Percentiles rank a stretch among this genome's conserved stretches.
Conservation (phyloP, 2,797 vertebrate species). For the Calcarius lapponicus region DNA sequence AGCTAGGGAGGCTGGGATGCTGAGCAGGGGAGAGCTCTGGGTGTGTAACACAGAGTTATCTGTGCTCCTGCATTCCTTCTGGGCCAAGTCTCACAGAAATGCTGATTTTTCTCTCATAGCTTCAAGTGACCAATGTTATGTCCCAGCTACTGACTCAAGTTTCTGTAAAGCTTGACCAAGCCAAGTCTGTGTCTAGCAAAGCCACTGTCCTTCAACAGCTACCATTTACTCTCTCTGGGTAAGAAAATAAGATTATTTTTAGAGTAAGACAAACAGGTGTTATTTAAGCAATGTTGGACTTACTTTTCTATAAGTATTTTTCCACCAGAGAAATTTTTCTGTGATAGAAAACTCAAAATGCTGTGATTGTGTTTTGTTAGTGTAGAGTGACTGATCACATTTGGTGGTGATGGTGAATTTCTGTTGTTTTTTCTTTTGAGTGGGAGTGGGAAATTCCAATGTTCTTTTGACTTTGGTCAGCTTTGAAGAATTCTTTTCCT, state of each 20-base stretch:
- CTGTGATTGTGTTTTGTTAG: background rate
- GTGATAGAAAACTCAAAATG: background rate
- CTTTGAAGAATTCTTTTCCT: background rate
- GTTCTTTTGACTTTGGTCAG: background rate
- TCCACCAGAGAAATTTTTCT: background rate
- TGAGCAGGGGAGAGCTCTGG: background rate
- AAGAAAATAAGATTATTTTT: constrained; percentile 30
- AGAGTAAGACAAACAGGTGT: background rate
- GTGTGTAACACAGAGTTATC: background rate
- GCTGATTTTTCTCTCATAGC: constrained; percentile 73
- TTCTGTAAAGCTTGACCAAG: constrained; percentile 87
- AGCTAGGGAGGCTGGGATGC: background rate
- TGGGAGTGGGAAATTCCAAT: background rate
- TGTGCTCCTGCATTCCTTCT: background rate
- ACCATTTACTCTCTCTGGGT: constrained; percentile 86
- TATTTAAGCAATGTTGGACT: background rate
- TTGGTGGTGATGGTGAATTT: background rate
- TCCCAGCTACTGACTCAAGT: constrained; percentile 88
- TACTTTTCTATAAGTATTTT: background rate
- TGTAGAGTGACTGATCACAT: rapidly evolving
- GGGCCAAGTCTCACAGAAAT: background rate
- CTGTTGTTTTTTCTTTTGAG: background rate
- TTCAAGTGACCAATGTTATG: constrained; percentile 91
- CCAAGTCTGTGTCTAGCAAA: constrained; percentile 85
- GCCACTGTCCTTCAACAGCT: constrained; percentile 84